Conservation (phyloP, 2,888 invertebrate genomes). For the Andricus quercusramuli region DNA sequence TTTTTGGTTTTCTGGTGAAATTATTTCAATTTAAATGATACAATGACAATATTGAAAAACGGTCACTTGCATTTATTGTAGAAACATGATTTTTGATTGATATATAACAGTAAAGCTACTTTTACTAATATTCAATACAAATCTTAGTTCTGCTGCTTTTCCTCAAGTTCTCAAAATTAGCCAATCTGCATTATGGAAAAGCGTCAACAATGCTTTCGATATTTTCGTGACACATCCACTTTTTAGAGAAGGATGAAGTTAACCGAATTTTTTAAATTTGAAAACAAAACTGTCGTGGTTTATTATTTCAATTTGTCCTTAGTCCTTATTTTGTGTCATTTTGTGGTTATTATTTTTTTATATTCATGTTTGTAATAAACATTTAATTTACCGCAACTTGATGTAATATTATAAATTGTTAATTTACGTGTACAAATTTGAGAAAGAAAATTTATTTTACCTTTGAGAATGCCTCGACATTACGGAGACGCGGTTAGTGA, state of each 20-base stretch:
- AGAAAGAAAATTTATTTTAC: background rate
- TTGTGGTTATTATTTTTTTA: constrained; percentile 18
- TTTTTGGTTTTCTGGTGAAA: no score
- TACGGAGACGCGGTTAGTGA: constrained; percentile 14
- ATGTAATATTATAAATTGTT: background rate
- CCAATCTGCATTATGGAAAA: no score
- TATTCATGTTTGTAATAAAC: background rate
- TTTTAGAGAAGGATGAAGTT: background rate
- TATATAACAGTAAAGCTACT: no score
- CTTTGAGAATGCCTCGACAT: background rate
- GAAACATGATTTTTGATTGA: no score
- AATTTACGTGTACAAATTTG: background rate
- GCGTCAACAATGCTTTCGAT: no score
- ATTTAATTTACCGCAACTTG: background rate
- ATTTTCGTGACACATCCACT: no score
- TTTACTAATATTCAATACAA: no score
- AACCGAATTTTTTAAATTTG: background rate
- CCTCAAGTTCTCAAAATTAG: no score
- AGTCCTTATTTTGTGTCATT: background rate
- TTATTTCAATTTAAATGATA: no score
- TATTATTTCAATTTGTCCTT: background rate
- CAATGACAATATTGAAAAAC: no score
- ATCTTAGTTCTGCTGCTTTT: no score
- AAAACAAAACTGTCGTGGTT: background rate
- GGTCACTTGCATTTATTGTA: no score